Base-by-base conservation (phyloP, 1,140 invertebrate genomes). In the Zeugodacus cucurbitae region DNA sequence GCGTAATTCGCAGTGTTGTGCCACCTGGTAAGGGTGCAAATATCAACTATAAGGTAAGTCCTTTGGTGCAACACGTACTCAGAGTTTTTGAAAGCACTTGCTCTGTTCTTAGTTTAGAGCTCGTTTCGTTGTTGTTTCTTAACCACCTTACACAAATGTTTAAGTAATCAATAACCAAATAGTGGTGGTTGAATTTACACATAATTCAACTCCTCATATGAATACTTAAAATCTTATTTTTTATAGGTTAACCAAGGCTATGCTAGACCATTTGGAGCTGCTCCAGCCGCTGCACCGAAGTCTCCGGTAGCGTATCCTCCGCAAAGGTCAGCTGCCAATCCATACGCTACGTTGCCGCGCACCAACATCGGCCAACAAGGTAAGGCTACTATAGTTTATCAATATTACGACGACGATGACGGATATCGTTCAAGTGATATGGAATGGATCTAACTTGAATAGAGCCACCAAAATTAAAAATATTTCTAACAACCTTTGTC, bases 1-100 rank as follows among this genome's bases (percentile, higher is more conserved):
- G 91, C 87, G 91, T 93, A 59, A 93, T 93, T 86, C 91, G 92
- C 87, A 93, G 93, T 86, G 93, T 93, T 87, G 90, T 92, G 89
- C 90, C 93, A 67, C 93, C 93, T 58, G 92, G 93, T 89, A 93
- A 93, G 89, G 93, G 93, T 74, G 88, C 88, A 44, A 88, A 87
- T 48, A 64, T 89, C 85, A 91, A 88, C 89, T 93, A 93, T 89
- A 91, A 91, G 92, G 93, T 93, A 91, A 91, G 90, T 7, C 8
- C 7, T 41, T 82, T 41, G 8, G n/a, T 22, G 48, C n/a, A 48
- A 14, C 29, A 74, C 48, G 41, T 20, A 22, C 34, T 17, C 58
- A 17, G 22, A 85, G 64, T 29, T 20, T 87, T 70, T 58, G 57
- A 0, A 48, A 14, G 44, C 44, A 48, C 14, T 87, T 11, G 32